A percentile compares a stretch with the other conserved stretches of the same genome.
Conservation (phyloP, 1,140 invertebrate species). For the Adelges cooleyi region DNA sequence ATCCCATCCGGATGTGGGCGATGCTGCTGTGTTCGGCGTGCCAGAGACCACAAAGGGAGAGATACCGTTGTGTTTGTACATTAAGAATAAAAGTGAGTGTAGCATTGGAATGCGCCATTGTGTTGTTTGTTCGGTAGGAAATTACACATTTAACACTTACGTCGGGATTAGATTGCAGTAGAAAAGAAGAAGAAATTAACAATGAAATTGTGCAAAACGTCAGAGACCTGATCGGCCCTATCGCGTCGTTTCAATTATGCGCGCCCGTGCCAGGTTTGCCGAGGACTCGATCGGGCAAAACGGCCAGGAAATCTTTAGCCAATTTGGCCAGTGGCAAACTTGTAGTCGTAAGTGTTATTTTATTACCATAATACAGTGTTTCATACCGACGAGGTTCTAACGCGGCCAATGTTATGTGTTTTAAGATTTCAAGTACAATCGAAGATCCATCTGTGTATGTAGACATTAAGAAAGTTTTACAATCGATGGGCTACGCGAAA, state of each 20-base stretch:
- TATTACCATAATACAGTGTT: background rate
- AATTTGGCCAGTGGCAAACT: constrained; percentile 66
- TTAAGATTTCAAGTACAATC: constrained; percentile 69
- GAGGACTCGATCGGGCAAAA: constrained; percentile 63
- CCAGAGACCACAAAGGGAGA: constrained; percentile 81
- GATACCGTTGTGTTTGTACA: constrained; percentile 74
- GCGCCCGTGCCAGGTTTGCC: constrained; percentile 67
- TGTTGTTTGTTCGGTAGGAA: background rate
- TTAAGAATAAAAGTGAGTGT: constrained; percentile 49
- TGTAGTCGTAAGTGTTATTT: constrained; percentile 50
- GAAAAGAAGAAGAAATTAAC: constrained; percentile 48
- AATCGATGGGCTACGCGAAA: constrained; percentile 61
- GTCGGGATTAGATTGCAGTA: constrained; percentile 39
- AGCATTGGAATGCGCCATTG: too few species aligned
- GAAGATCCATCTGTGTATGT: constrained; percentile 74
- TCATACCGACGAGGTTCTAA: background rate
- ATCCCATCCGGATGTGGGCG: constrained; percentile 65
- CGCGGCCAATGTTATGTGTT: constrained; percentile 28
- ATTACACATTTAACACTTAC: constrained; percentile 6
- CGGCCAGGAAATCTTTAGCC: constrained; percentile 70
- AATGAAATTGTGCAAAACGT: constrained; percentile 59
- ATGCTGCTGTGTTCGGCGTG: constrained; percentile 77
- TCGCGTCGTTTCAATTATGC: constrained; percentile 70
- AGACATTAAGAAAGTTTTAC: constrained; percentile 59
- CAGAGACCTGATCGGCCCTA: constrained; percentile 70